Percentiles rank a stretch among this genome's conserved stretches.
phyloP scores from a whole-genome alignment of 2,113 vertebrate species.

The Oenanthe melanoleuca region DNA sequence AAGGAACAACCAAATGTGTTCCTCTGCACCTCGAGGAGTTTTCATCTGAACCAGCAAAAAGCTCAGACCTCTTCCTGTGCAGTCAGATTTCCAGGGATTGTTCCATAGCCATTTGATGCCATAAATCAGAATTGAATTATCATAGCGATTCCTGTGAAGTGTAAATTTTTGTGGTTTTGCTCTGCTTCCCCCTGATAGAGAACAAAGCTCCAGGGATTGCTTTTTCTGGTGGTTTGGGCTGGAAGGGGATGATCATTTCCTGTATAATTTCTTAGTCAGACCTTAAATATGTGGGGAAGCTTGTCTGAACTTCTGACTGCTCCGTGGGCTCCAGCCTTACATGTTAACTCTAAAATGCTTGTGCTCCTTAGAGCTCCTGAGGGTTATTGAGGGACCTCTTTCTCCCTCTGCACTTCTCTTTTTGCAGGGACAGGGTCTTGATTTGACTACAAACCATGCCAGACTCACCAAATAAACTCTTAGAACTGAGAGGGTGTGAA shows the following conservation, averaged over 20 bases:
- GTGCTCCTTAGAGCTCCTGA: not conserved
- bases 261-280: conserved; percentile 66
- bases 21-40: not conserved
- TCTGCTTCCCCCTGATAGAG: conserved; percentile 45
- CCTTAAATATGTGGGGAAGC: conserved; percentile 56
- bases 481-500: not conserved
- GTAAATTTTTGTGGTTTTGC: conserved; percentile 57
- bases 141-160: conserved; percentile 6
- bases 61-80: not conserved
- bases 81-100: conserved; percentile 44
- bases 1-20: fast-evolving
- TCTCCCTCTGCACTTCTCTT: not conserved
- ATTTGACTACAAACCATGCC: not conserved
- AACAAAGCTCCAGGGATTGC: conserved; percentile 52
- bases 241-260: conserved; percentile 60
- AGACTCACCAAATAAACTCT: not conserved
- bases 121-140: conserved; percentile 11
- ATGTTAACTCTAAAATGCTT: not conserved
- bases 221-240: conserved; percentile 43
- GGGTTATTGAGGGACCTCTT: not conserved
- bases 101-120: not conserved
- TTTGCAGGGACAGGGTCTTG: not conserved
- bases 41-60: not conserved
- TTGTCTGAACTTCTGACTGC: conserved; percentile 26
- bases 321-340: not conserved